These are phyloP conservation scores for Saccopteryx bilineata DNA, from an alignment of 2,113 vertebrate genomes.

Conservation along the genomic window DNA sequence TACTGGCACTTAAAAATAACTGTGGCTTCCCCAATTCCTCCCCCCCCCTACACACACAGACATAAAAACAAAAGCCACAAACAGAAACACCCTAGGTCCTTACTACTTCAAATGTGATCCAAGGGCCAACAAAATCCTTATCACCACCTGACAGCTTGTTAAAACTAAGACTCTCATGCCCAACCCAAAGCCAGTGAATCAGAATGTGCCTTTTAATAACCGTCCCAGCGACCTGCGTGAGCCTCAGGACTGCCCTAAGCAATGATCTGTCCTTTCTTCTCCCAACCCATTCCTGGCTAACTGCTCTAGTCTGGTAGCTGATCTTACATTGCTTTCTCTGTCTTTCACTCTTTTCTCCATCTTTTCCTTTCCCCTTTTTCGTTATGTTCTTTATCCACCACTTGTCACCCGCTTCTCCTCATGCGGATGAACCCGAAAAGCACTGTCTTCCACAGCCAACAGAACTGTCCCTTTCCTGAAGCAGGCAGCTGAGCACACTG, in stretches of 20 bases:
- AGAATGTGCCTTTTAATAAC: neutral
- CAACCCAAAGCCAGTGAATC: neutral
- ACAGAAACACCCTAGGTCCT: neutral
- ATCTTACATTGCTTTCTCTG: neutral
- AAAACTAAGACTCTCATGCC: neutral
- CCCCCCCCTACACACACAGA: neutral
- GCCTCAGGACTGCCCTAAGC: neutral
- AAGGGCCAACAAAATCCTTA: neutral
- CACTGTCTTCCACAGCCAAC: neutral
- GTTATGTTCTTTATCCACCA: neutral
- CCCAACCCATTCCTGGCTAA: neutral
- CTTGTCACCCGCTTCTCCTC: neutral
- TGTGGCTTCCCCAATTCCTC: neutral
- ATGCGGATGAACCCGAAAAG: neutral
- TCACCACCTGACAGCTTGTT: neutral
- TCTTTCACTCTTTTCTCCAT: neutral
- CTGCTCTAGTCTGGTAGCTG: neutral
- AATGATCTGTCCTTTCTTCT: neutral
- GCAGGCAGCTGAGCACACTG: neutral
- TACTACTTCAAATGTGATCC: neutral
- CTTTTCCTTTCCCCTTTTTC: neutral
- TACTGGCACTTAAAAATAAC: constrained; percentile 13
- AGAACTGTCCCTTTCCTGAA: neutral
- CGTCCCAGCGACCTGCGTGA: neutral
- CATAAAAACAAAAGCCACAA: neutral